phyloP scores from a whole-genome alignment of 64 coral and sea anemone species.

The Pocillopora verrucosa region DNA sequence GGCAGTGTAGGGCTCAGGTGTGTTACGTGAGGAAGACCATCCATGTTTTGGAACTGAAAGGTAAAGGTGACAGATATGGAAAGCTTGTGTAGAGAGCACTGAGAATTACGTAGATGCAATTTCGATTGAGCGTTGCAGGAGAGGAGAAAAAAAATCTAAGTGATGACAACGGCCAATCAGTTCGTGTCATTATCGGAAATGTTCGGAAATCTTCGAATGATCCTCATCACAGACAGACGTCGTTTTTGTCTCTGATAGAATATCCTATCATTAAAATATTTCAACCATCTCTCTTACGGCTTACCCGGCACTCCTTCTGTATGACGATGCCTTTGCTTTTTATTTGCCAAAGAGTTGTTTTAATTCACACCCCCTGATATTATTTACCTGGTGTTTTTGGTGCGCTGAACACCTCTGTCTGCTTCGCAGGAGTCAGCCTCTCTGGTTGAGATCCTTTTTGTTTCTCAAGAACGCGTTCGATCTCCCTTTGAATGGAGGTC shows the following conservation, averaged over 20 bases:
- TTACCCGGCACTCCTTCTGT: too few species aligned
- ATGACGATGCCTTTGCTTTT: too few species aligned
- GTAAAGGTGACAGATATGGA: background rate
- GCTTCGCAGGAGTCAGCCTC: background rate
- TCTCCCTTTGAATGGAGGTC: constrained; percentile 14
- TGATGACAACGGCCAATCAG: too few species aligned
- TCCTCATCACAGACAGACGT: background rate
- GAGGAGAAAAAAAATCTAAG: background rate
- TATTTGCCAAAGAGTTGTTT: background rate
- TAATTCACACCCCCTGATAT: background rate
- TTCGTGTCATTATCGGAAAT: background rate
- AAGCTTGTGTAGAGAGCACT: too few species aligned
- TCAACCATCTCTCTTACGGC: too few species aligned
- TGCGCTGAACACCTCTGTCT: background rate
- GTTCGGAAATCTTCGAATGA: background rate
- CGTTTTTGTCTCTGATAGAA: background rate
- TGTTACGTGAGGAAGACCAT: constrained; percentile 56
- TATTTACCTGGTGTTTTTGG: constrained; percentile 30
- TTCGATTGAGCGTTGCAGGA: too few species aligned
- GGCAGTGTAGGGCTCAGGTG: constrained; percentile 63
- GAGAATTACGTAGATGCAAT: too few species aligned
- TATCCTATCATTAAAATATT: too few species aligned
- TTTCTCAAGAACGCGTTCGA: constrained; percentile 4
- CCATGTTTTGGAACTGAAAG: constrained; percentile 72
- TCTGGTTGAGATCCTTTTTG: background rate